Percentiles rank a stretch among this genome's conserved stretches.
These are phyloP conservation scores for Ptychodera flava DNA, from an alignment of 35 echinoderm and acorn worm species.

Conservation along the genomic window DNA sequence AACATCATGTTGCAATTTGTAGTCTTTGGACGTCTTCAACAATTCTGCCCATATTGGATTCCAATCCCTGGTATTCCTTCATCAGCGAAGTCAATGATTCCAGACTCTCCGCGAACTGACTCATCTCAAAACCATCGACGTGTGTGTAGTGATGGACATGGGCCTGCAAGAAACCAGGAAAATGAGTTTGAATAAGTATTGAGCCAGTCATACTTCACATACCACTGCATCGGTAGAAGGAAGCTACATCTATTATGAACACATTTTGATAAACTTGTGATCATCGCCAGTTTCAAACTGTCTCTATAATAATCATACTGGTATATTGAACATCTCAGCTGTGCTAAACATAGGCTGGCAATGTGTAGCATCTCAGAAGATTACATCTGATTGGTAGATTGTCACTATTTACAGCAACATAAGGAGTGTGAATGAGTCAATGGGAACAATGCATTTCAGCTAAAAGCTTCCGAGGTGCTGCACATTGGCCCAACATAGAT, in stretches of 20 bases:
- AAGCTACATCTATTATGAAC: background rate
- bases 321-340: background rate
- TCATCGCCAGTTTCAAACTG: background rate
- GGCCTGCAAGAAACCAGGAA: conserved; percentile 39
- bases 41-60: conserved; percentile 4
- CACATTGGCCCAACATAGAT: no score
- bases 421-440: no score
- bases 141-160: conserved; percentile 95
- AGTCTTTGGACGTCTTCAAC: background rate
- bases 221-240: background rate
- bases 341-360: background rate
- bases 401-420: no score
- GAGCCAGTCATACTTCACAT: background rate
- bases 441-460: no score
- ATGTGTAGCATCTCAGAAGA: no score
- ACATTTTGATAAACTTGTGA: background rate
- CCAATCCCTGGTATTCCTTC: conserved; percentile 69
- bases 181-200: background rate
- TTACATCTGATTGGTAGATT: no score
- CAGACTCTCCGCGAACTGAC: conserved; percentile 62
- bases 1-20: background rate
- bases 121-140: conserved; percentile 85
- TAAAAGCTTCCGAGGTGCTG: no score
- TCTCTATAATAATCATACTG: background rate
- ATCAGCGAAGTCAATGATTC: conserved; percentile 69